Evolutionary conservation across 1,140 invertebrate species (phyloP), one percentile per base, ranked within the genome.

Genomic region (Ceratina japonica): DNA sequence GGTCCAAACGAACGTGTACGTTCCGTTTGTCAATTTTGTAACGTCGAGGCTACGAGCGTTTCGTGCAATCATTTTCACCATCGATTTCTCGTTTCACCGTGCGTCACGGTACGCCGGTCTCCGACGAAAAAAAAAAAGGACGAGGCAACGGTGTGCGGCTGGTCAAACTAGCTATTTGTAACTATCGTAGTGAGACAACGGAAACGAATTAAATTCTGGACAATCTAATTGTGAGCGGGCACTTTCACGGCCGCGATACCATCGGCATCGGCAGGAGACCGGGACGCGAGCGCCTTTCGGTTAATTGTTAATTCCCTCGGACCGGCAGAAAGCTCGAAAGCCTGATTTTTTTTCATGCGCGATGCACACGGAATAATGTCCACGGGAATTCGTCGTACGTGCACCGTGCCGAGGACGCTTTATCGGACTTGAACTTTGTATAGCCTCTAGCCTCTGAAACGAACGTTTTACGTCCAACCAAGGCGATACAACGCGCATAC

Each of bases 31-130:
- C 59, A 63, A 69, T 63, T 72, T 72, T 72, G 54, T n/a, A 80
- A 83, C 20, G 54, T 24, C 18, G 22, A 27, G n/a, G 20, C 58
- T 61, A 51, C 73, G 31, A 70, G 62, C 27, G 56, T 79, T 51
- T 24, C 71, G 71, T 63, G 81, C 77, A 71, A 83, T 77, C 68
- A 68, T 83, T 83, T 84, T 79, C 71, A 80, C 56, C 61, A 72
- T 75, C 70, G 82, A 74, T 83, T 84, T 84, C 81, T 75, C 62
- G 69, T 83, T 68, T 62, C 61, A 31, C 66, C 51, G 69, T 63
- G 49, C 59, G 58, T n/a, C 49, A 54, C 81, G 51, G 27, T 63
- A 59, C 15, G 59, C 54, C 56, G 51, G 22, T 80, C 64, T 59
- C 49, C 15, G 52, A 64, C 69, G 63, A 70, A 82, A 44, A 73